Conservation (phyloP, 2,113 vertebrate genomes). For the Alosa alosa region DNA sequence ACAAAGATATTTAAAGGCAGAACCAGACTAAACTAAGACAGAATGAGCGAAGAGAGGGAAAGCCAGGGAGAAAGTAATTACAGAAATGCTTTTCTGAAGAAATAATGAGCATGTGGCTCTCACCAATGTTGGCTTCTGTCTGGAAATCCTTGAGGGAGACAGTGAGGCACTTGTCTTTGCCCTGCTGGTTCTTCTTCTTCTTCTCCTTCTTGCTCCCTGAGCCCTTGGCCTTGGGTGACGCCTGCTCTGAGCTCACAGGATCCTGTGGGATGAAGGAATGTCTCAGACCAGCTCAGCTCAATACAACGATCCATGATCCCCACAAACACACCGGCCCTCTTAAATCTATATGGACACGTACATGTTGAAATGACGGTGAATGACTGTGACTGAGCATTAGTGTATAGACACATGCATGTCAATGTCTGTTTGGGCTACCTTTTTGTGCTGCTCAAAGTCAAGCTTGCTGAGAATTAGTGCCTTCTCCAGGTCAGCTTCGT, state of each 20-base stretch:
- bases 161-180: conserved; percentile 86
- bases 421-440: conserved; percentile 64
- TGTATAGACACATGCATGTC: background rate
- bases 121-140: conserved; percentile 74
- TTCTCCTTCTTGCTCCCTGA: conserved; percentile 84
- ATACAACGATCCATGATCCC: background rate
- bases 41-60: background rate
- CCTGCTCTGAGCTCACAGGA: conserved; percentile 67
- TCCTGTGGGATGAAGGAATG: conserved; percentile 64
- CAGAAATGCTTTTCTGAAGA: background rate
- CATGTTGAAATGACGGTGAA: background rate
- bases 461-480: conserved; percentile 91
- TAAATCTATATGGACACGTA: background rate
- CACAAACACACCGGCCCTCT: background rate
- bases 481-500: conserved; percentile 94
- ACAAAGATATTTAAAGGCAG: background rate
- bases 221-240: conserved; percentile 77
- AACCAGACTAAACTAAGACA: conserved; percentile 31
- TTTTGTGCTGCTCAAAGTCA: conserved; percentile 86
- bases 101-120: background rate
- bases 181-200: conserved; percentile 87
- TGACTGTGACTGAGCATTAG: background rate
- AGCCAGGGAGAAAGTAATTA: background rate
- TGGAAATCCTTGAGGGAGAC: conserved; percentile 92
- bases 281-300: background rate